Evolutionary conservation across 2,888 invertebrate genomes (phyloP), one percentile per base, ranked within the genome.

Genomic region (Agonopterix alstromeriana): DNA sequence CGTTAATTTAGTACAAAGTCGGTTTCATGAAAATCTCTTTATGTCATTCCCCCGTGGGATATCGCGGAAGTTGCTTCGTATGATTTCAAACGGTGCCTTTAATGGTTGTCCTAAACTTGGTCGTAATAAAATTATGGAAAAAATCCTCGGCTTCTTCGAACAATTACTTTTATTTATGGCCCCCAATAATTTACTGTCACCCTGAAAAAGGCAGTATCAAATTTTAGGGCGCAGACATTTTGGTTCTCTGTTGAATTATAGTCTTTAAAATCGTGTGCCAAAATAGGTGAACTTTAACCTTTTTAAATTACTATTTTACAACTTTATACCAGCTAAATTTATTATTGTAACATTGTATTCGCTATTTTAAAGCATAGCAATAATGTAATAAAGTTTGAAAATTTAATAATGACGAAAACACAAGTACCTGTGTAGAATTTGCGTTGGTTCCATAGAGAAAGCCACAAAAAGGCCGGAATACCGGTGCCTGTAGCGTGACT

Each of bases 141-240:
- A 81, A 83, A 73, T 75, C 77, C 75, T 71, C 60, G 66, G 69
- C 73, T 77, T 73, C 71, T 82, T 77, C 71, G 74, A 75, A 82
- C 81, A 81, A 82, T 83, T 81, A 75, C 73, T 75, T 74, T 80
- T 82, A 83, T 85, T 85, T 84, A 83, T 82, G 67, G 58, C 72
- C 70, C 60, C 70, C 55, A 76, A 82, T 84, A 85, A 82, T 80
- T 84, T 79, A 77, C 73, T 77, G 77, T 77, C 78, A 65, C 62
- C 63, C 61, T 69, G 75, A 74, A 72, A 73, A 74, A 77, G 73
- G 70, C 73, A 70, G 70, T 72, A 74, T 70, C 71, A 63, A 71
- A 70, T 71, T 71, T 68, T 66, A 65, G 71, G 65, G 73, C 69
- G 68, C 71, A 66, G 62, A 63, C 61, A 69, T 66, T 70, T 73